These are phyloP conservation scores for Pheosia tremula DNA, from an alignment of 2,888 invertebrate genomes.

Conservation along the genomic window DNA sequence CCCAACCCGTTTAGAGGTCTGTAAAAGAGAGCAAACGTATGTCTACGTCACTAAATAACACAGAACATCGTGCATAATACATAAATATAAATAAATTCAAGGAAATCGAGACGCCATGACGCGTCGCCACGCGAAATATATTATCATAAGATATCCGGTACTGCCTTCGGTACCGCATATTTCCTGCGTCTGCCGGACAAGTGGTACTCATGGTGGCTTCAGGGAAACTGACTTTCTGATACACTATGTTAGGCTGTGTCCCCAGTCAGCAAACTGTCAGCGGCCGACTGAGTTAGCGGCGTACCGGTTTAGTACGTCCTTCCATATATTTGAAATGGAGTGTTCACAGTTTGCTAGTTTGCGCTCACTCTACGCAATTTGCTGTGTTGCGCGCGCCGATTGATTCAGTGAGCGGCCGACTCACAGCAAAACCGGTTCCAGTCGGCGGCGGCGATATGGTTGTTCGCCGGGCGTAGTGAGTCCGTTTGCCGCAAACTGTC, in stretches of 20 bases:
- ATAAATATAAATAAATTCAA: slow-evolving; percentile 54
- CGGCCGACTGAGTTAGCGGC: no score
- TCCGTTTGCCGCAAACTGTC: no score
- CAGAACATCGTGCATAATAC: slow-evolving; percentile 28
- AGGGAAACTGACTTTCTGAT: slow-evolving; percentile 32
- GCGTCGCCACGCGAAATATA: slow-evolving; percentile 55
- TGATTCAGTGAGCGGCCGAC: no score
- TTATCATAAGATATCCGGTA: slow-evolving; percentile 72
- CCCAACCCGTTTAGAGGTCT: not conserved
- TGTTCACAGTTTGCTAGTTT: no score
- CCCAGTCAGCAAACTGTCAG: no score
- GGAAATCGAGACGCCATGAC: slow-evolving; percentile 58
- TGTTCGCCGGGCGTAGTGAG: no score
- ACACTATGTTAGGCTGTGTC: not conserved
- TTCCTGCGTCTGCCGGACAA: slow-evolving; percentile 63
- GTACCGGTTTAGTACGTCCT: no score
- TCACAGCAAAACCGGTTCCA: no score
- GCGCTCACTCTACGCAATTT: no score
- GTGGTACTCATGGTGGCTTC: slow-evolving; percentile 43
- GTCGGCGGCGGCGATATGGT: no score
- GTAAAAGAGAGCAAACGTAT: slow-evolving; percentile 7
- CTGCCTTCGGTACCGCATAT: slow-evolving; percentile 48
- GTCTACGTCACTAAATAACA: slow-evolving; percentile 2
- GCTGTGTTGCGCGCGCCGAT: no score
- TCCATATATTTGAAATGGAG: no score